A percentile compares a stretch with the other conserved stretches of the same genome.
Evolutionary conservation across 2,113 vertebrate genomes (phyloP).

Genomic region (Ictalurus punctatus): DNA sequence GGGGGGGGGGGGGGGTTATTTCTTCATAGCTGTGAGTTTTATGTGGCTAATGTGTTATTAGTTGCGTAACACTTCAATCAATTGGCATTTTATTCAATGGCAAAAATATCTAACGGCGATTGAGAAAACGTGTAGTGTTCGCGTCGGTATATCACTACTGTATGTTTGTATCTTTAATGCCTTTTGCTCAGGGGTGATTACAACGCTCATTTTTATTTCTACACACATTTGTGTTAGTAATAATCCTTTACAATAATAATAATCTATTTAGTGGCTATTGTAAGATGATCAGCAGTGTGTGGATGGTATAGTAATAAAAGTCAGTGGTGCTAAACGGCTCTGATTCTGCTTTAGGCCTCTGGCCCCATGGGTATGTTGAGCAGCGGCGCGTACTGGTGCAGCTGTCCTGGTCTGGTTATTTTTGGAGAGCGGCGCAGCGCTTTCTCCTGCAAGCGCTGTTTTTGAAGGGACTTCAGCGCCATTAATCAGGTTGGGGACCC

Average conservation of each 20-base stretch:
- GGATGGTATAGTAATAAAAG: conserved; percentile 43
- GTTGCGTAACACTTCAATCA: conserved; percentile 51
- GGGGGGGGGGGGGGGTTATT: conserved; percentile 43
- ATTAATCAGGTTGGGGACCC: conserved; percentile 90
- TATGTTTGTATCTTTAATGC: conserved; percentile 19
- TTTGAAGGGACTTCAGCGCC: conserved; percentile 82
- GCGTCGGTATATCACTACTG: background rate
- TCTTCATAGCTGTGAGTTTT: conserved; percentile 60
- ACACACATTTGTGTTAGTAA: background rate
- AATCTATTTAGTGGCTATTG: conserved; percentile 38
- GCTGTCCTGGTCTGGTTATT: conserved; percentile 72
- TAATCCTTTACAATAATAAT: conserved; percentile 1
- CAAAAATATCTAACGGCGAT: background rate
- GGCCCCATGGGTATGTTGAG: conserved; percentile 39
- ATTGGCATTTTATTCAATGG: background rate
- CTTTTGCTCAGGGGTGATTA: conserved; percentile 18
- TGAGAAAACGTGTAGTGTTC: background rate
- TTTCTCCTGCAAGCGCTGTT: conserved; percentile 75
- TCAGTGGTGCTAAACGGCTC: conserved; percentile 42
- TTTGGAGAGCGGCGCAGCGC: conserved; percentile 72
- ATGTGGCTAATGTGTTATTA: conserved; percentile 59
- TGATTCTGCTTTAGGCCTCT: conserved; percentile 33
- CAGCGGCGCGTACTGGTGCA: conserved; percentile 32
- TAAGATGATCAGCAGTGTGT: conserved; percentile 38
- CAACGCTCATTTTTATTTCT: background rate